These are phyloP conservation scores for Pampusana beccarii DNA, from an alignment of 2,113 vertebrate genomes.

Conservation along the genomic window DNA sequence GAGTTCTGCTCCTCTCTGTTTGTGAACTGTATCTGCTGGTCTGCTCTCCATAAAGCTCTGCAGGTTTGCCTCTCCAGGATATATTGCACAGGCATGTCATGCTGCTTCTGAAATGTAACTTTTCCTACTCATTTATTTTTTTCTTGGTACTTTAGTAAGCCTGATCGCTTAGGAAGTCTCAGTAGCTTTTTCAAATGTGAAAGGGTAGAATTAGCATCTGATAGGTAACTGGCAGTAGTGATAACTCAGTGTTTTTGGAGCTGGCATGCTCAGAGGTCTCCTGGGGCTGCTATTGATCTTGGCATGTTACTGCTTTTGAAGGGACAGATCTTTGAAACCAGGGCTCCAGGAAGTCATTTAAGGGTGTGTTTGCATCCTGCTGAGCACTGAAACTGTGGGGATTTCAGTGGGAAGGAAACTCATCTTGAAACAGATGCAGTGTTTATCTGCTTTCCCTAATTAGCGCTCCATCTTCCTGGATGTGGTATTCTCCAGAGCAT, in stretches of 20 bases:
- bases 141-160: background rate
- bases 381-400: background rate
- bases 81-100: background rate
- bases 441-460: background rate
- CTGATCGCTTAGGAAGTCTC: background rate
- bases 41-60: background rate
- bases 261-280: background rate
- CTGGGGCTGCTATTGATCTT: constrained; percentile 1
- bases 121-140: background rate
- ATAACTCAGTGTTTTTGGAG: background rate
- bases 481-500: background rate
- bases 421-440: background rate
- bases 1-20: background rate
- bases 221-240: background rate
- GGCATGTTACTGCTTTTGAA: background rate
- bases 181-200: background rate
- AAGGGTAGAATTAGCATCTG: background rate
- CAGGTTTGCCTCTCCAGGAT: background rate
- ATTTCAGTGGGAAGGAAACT: constrained; percentile 23
- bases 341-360: constrained; percentile 36
- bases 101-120: background rate
- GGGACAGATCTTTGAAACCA: constrained; percentile 1
- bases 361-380: constrained; percentile 38
- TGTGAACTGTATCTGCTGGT: background rate
- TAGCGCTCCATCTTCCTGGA: background rate